Base-by-base conservation (phyloP, 64 coral and sea anemone species). In the Pocillopora verrucosa region DNA sequence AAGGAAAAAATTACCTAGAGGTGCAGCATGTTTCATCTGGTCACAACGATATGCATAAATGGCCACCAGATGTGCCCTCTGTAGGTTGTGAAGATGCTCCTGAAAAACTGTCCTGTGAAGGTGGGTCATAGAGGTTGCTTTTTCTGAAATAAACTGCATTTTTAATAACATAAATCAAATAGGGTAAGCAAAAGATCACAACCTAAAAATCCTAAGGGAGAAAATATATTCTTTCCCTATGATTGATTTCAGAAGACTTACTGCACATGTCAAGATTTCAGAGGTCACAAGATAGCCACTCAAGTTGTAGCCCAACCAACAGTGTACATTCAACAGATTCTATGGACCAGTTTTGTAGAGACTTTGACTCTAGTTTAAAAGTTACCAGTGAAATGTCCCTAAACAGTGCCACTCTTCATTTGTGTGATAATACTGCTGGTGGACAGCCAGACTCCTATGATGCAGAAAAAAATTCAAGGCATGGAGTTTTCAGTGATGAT, bases 261-360 rank as follows among this genome's bases (percentile, higher is more conserved):
- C 75, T 77, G 17, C 35, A 17, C 19, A 56, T 77, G 34, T 77
- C 75, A 17, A 56, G 75, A 22, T 57, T 15, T 77, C 75, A 77
- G 19, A 20, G 17, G n/a, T 51, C 75, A 11, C 75, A 77, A 16
- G 75, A 57, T 16, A 57, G 75, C 75, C 56, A 70, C 67, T 24
- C 67, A 70, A n/a, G n/a, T 70, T 70, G 75, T 56, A 45, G 75
- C 75, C 20, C 41, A 56, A 77, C 37, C 19, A 22, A 41, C 41
- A 77, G 75, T 77, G 1, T 77, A 56, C 75, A 77, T 19, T 77
- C 75, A 77, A 45, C 75, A 77, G 75, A 77, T 41, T 77, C 75
- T 19, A 19, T 77, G 35, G 75, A 77, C 56, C 75, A 77, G 11
- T 77, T 77, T 17, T 77, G 75, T 45, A 77, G 34, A 77, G 75